Evolutionary conservation across 1,140 invertebrate species (phyloP), one percentile per base, ranked within the genome.

Genomic region (Chlorops oryzae): DNA sequence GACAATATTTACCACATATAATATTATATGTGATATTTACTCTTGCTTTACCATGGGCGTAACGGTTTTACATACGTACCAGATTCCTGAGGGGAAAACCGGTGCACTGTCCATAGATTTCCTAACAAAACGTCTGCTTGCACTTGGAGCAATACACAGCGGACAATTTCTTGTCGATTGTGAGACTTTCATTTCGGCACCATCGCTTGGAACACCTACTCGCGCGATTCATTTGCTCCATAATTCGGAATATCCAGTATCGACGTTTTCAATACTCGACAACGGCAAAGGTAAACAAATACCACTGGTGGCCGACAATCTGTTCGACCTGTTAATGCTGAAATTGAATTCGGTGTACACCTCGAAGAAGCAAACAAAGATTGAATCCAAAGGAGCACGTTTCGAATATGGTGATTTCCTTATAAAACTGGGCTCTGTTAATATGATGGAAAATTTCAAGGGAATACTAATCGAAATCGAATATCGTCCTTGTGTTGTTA

Each of bases 331-430:
- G 22, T 73, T 97, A 0, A 90, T 97, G 84, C 77, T 87, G 59
- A 94, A 96, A 73, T 81, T 97, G 66, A 83, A 84, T 2, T 82
- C 81, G 42, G 86, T 92, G 54, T 96, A 96, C 62, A 83, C 85
- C 13, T 86, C 88, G 10, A 94, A 94, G 73, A 90, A 95, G 72
- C 85, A 88, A 57, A 87, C 84, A 0, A 88, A 87, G 55, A 85
- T 92, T 47, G 95, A 97, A 73, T 88, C 88, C 1, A 94, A 95
- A 72, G 95, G 94, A 1, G 87, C 89, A 1, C 78, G 91, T 41
- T 97, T 92, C 74, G 90, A 96, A 73, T 80, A 95, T 22, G 88
- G 85, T 1, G 95, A 98, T 71, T 98, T 98, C 74, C 83, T 91
- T 57, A 85, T 97, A 4, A 97, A 97, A 74, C 77, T 97, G 3